Evolutionary conservation across 2,113 vertebrate genomes (phyloP).

Genomic region (Empidonax alnorum): DNA sequence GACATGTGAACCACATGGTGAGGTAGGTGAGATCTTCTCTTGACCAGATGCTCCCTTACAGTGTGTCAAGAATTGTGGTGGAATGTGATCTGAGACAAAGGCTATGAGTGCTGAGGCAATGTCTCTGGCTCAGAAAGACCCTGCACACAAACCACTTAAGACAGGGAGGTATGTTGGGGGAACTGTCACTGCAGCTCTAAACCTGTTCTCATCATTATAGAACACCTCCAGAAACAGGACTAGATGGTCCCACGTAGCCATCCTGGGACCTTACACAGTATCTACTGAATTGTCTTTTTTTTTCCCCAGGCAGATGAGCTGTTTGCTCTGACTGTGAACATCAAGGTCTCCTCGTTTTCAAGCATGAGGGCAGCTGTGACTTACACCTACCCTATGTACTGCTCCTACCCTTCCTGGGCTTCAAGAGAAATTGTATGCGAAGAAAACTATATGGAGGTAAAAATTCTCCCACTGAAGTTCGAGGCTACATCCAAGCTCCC

Average conservation of each 20-base stretch:
- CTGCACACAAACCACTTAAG: background rate
- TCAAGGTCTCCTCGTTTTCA: constrained; percentile 45
- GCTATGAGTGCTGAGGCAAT: background rate
- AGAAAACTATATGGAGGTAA: constrained; percentile 68
- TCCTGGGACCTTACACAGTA: background rate
- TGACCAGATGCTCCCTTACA: background rate
- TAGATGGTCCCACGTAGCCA: background rate
- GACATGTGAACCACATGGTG: fast-evolving
- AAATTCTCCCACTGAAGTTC: background rate
- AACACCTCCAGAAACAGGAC: background rate
- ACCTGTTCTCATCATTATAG: background rate
- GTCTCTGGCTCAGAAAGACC: background rate
- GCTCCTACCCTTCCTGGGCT: constrained; percentile 34
- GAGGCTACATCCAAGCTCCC: background rate
- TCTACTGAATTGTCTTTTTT: background rate
- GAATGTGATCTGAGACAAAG: background rate
- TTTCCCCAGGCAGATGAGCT: constrained; percentile 23
- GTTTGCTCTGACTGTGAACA: constrained; percentile 48
- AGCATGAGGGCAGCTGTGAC: constrained; percentile 29
- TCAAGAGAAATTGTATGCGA: constrained; percentile 61
- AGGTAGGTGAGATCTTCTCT: background rate
- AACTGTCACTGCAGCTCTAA: background rate
- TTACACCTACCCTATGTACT: constrained; percentile 35
- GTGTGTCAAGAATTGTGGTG: background rate
- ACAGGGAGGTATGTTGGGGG: background rate